These are phyloP conservation scores for Gadopsis bispinosus DNA, from an alignment of 2,797 vertebrate genomes.

Conservation along the genomic window DNA sequence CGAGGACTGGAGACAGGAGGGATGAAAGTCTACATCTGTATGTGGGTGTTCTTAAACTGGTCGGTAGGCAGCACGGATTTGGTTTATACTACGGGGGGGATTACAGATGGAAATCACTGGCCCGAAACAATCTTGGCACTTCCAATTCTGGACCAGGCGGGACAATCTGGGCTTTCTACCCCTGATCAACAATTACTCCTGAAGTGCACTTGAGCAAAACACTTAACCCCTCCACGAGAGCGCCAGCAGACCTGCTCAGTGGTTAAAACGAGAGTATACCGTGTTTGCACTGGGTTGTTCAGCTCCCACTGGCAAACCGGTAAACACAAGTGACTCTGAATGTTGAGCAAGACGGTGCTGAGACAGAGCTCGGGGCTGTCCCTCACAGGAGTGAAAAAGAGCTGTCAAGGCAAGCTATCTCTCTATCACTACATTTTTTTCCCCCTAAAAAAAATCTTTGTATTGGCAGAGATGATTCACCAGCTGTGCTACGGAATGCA, in stretches of 20 bases:
- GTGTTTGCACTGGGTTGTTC: constrained; percentile 13
- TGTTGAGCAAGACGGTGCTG: constrained; percentile 11
- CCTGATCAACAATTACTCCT: constrained; percentile 28
- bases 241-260: background rate
- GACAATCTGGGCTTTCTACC: constrained; percentile 24
- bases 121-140: constrained; percentile 1
- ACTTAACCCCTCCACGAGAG: constrained; percentile 10
- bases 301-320: constrained; percentile 22
- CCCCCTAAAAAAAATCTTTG: background rate
- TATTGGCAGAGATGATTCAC: constrained; percentile 52
- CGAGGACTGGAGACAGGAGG: constrained; percentile 23
- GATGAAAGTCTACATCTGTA: constrained; percentile 20
- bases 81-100: constrained; percentile 10
- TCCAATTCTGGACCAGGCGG: constrained; percentile 4
- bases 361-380: constrained; percentile 14
- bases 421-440: background rate
- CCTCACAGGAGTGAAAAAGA: constrained; percentile 6
- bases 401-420: constrained; percentile 18
- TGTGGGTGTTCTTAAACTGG: constrained; percentile 32
- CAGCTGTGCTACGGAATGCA: constrained; percentile 20
- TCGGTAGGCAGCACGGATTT: constrained; percentile 16
- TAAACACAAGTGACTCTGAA: constrained; percentile 41
- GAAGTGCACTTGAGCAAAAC: constrained; percentile 29
- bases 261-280: constrained; percentile 21
- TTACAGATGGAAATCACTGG: constrained; percentile 18